A percentile compares a stretch with the other conserved stretches of the same genome.
Conservation (phyloP, 1,140 invertebrate species). For the Heterodera schachtii region DNA sequence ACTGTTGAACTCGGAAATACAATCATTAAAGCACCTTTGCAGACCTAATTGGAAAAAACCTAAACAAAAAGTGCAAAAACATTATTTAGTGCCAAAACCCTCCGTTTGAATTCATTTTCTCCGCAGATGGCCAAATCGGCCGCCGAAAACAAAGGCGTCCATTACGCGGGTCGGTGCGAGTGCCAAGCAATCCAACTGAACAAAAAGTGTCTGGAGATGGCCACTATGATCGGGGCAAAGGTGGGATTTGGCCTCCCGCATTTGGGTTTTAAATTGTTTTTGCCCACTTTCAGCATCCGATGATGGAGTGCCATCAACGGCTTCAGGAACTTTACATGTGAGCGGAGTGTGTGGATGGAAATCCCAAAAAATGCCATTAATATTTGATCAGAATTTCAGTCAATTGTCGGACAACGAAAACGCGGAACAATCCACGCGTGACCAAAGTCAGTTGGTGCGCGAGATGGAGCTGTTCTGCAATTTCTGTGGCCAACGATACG, state of each 20-base stretch:
- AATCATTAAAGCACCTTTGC: too few relatives aligned
- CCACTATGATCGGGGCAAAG: conserved; percentile 61
- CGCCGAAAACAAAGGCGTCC: conserved; percentile 54
- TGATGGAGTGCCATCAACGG: conserved; percentile 62
- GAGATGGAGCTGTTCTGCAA: conserved; percentile 66
- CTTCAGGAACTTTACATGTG: conserved; percentile 61
- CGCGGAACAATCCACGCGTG: conserved; percentile 54
- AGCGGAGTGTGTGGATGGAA: not conserved
- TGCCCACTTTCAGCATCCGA: conserved; percentile 55
- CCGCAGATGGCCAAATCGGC: conserved; percentile 62
- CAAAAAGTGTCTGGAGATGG: conserved; percentile 64
- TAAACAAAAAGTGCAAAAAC: too few relatives aligned
- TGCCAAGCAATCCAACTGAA: conserved; percentile 63
- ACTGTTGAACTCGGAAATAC: too few relatives aligned
- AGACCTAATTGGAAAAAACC: too few relatives aligned
- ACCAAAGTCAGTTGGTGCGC: conserved; percentile 51
- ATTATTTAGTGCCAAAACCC: conserved; percentile 29
- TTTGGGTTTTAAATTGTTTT: conserved; percentile 29
- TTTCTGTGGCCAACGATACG: conserved; percentile 64
- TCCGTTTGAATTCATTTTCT: not conserved
- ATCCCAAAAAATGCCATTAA: not conserved
- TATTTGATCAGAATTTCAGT: not conserved
- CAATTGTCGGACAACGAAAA: conserved; percentile 54
- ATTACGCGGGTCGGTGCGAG: conserved; percentile 65
- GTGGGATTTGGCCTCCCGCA: conserved; percentile 22